Conservation (phyloP, 2,113 vertebrate genomes). For the Syrmaticus mikado region DNA sequence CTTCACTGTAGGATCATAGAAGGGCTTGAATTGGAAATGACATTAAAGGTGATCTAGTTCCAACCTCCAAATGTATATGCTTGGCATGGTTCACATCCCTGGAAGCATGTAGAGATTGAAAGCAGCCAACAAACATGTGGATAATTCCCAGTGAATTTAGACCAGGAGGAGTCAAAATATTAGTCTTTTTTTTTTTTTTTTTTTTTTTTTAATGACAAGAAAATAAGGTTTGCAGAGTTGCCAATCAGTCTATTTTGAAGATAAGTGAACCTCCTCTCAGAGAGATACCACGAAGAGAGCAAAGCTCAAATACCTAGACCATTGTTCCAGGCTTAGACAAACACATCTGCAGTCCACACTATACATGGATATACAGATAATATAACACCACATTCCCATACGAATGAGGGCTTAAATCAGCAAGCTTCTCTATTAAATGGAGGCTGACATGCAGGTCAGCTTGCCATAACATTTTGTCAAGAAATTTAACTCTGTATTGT, state of each 20-base stretch:
- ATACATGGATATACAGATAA: background rate
- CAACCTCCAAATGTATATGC: background rate
- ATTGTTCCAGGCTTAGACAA: background rate
- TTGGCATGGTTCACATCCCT: background rate
- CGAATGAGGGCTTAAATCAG: background rate
- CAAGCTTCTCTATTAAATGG: background rate
- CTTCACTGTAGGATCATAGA: background rate
- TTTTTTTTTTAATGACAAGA: background rate
- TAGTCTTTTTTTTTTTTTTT: background rate
- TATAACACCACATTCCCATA: background rate
- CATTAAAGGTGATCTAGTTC: background rate
- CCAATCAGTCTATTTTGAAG: background rate
- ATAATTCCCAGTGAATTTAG: background rate
- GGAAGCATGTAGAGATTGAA: background rate
- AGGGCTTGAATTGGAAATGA: background rate
- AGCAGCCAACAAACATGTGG: background rate
- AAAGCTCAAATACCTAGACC: background rate
- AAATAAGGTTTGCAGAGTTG: background rate
- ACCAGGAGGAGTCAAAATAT: background rate
- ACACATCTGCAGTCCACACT: background rate
- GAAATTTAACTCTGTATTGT: background rate
- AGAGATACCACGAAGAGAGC: background rate
- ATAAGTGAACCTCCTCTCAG: background rate
- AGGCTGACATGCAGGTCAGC: background rate
- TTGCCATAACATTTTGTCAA: background rate